Evolutionary conservation across 1,140 invertebrate species (phyloP).

Genomic region (Drosophila cardini): DNA sequence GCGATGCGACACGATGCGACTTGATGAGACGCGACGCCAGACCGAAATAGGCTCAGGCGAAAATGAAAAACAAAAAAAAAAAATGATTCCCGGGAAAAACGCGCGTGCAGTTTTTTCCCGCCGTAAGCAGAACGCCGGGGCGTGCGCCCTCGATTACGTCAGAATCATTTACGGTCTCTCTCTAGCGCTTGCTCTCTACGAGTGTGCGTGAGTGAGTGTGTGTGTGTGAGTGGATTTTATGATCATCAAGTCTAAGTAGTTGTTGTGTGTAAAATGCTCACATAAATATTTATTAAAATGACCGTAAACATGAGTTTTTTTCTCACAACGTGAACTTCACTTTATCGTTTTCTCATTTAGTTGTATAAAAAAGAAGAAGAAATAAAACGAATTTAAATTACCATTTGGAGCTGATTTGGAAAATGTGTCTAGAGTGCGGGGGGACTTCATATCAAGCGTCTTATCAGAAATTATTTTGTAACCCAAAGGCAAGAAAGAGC

Average conservation of each 20-base stretch:
- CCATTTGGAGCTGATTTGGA: slow-evolving; percentile 42
- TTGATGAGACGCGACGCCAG: slow-evolving; percentile 25
- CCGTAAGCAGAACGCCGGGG: slow-evolving; percentile 52
- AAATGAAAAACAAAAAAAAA: slow-evolving; percentile 22
- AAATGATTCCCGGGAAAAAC: slow-evolving; percentile 68
- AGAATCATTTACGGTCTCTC: slow-evolving; percentile 55
- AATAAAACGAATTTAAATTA: slow-evolving; percentile 67
- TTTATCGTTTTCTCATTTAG: slow-evolving; percentile 28
- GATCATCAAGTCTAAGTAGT: slow-evolving; percentile 4
- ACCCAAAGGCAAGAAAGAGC: slow-evolving; percentile 52
- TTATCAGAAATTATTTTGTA: slow-evolving; percentile 71
- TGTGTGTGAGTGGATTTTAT: slow-evolving; percentile 3
- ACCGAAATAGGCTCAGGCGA: slow-evolving; percentile 65
- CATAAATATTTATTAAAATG: slow-evolving; percentile 42
- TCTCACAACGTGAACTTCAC: neutral
- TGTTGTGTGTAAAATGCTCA: slow-evolving; percentile 12
- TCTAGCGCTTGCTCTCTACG: slow-evolving; percentile 23
- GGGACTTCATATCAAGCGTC: slow-evolving; percentile 59
- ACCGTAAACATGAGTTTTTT: slow-evolving; percentile 5
- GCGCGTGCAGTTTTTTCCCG: slow-evolving; percentile 75
- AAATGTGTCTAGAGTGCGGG: slow-evolving; percentile 7
- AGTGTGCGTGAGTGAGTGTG: slow-evolving; percentile 3
- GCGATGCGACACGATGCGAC: neutral
- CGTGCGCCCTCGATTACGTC: slow-evolving; percentile 73
- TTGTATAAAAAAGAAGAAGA: slow-evolving; percentile 10